phyloP scores from a whole-genome alignment of 2,888 invertebrate species.

The Cremastobaeus sp. region DNA sequence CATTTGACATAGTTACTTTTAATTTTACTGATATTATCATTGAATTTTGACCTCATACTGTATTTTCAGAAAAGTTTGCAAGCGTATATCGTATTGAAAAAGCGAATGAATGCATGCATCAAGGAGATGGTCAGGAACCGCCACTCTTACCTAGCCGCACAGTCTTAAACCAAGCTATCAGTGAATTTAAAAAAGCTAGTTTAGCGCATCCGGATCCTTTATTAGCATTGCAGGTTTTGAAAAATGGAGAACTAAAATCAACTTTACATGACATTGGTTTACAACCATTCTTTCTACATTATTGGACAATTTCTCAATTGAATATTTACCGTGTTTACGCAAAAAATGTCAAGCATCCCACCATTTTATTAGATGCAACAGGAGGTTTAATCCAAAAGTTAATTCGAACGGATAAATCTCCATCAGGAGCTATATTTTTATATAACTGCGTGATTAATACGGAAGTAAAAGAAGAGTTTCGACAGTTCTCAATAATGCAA shows the following conservation, averaged over 20 bases:
- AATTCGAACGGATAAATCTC: constrained; percentile 7
- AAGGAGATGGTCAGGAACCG: background rate
- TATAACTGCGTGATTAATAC: constrained; percentile 43
- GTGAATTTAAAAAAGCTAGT: background rate
- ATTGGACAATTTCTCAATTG: constrained; percentile 15
- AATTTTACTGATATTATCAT: background rate
- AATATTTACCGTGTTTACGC: constrained; percentile 13
- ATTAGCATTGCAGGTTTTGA: background rate
- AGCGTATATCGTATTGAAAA: background rate
- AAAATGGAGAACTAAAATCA: background rate
- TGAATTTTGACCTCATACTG: background rate
- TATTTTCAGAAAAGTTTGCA: constrained; percentile 2
- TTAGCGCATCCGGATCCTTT: constrained; percentile 2
- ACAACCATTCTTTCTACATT: constrained; percentile 21
- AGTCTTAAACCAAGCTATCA: background rate
- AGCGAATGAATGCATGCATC: background rate
- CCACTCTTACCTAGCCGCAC: background rate
- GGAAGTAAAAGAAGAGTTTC: background rate
- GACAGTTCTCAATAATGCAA: constrained; percentile 42
- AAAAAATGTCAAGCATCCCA: background rate
- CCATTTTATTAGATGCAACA: constrained; percentile 40
- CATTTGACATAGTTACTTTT: background rate
- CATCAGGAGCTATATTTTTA: constrained; percentile 45
- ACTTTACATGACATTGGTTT: constrained; percentile 14
- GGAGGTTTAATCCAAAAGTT: constrained; percentile 45